These are phyloP conservation scores for Leptopilina syphax DNA, from an alignment of 2,888 invertebrate genomes.

Conservation along the genomic window DNA sequence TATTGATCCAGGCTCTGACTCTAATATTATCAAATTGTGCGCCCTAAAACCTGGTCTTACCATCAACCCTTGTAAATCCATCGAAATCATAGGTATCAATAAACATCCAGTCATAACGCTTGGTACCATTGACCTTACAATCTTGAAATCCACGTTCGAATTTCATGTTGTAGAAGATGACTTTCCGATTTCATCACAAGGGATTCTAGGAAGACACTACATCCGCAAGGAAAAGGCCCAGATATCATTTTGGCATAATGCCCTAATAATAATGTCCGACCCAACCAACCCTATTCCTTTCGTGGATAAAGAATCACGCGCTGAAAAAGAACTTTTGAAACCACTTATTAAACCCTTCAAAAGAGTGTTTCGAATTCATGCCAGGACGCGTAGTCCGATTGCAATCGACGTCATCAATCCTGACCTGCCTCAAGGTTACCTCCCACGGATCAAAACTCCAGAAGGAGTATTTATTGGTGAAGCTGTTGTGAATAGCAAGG, in stretches of 20 bases:
- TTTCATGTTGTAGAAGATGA: neutral
- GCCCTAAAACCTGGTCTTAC: neutral
- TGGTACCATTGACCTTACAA: neutral
- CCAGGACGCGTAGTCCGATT: neutral
- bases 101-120: neutral
- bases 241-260: neutral
- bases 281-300: neutral
- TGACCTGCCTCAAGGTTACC: neutral
- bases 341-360: neutral
- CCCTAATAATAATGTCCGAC: neutral
- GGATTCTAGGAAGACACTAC: neutral
- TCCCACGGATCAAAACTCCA: neutral
- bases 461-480: neutral
- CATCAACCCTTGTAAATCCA: neutral
- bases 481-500: neutral
- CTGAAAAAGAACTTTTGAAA: neutral
- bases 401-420: conserved; percentile 4
- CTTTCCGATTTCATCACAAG: neutral
- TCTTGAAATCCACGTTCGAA: neutral
- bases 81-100: neutral
- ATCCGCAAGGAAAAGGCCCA: neutral
- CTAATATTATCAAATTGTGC: neutral
- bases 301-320: neutral
- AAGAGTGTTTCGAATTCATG: neutral
- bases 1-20: neutral